These are phyloP conservation scores for Xiphophorus couchianus DNA, from an alignment of 2,113 vertebrate genomes.

Conservation along the genomic window DNA sequence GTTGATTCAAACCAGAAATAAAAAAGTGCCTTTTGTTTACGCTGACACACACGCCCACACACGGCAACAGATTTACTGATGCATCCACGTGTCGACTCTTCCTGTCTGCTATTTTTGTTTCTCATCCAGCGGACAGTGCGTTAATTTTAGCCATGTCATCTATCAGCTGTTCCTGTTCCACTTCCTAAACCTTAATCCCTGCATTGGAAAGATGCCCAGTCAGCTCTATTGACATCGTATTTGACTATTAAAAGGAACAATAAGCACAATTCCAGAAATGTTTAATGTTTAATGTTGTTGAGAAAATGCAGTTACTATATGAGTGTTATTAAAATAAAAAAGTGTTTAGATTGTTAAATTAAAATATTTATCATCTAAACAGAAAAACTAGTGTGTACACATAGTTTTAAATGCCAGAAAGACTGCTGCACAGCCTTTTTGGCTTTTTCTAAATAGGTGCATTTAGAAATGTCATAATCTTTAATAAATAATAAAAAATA, in stretches of 20 bases:
- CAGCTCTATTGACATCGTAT: slow-evolving; percentile 48
- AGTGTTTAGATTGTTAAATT: too few species aligned
- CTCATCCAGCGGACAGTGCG: slow-evolving; percentile 66
- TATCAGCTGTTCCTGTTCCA: slow-evolving; percentile 69
- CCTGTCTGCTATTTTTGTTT: slow-evolving; percentile 71
- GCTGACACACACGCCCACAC: neutral
- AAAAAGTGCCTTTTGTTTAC: neutral
- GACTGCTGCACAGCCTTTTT: too few species aligned
- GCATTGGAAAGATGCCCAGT: slow-evolving; percentile 56
- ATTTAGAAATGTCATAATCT: neutral
- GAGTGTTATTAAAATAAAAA: too few species aligned
- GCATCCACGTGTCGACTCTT: slow-evolving; percentile 44
- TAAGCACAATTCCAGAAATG: slow-evolving; percentile 11
- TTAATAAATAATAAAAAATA: neutral
- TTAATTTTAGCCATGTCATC: slow-evolving; percentile 80
- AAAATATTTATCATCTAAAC: too few species aligned
- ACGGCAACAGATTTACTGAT: slow-evolving; percentile 21
- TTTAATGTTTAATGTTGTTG: neutral
- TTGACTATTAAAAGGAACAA: slow-evolving; percentile 33
- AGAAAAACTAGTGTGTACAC: too few species aligned
- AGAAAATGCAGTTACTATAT: neutral
- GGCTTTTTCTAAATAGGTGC: neutral
- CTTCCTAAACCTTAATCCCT: slow-evolving; percentile 77
- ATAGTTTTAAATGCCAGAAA: too few species aligned
- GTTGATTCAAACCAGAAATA: neutral